phyloP scores from a whole-genome alignment of 2,888 invertebrate species.

The Nomada fabriciana region DNA sequence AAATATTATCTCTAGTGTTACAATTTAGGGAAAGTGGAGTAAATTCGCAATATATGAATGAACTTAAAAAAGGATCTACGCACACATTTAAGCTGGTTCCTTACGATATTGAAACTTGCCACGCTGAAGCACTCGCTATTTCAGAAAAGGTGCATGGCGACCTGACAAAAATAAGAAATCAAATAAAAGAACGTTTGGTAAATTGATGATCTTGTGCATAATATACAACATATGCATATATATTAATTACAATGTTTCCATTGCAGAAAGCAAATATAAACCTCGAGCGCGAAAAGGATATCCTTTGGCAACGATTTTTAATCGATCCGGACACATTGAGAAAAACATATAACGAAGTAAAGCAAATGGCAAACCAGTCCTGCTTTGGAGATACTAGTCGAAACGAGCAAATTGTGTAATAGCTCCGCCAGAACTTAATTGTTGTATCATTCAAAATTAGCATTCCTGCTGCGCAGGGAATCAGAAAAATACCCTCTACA shows the following conservation, averaged over 20 bases:
- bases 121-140: conserved; percentile 65
- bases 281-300: conserved; percentile 75
- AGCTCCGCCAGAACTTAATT: background rate
- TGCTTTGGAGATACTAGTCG: conserved; percentile 46
- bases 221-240: conserved; percentile 6
- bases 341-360: conserved; percentile 34
- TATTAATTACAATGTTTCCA: conserved; percentile 4
- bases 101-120: conserved; percentile 65
- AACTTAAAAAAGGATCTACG: conserved; percentile 74
- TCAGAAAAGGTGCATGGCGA: conserved; percentile 71
- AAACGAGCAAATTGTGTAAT: conserved; percentile 11
- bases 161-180: conserved; percentile 73
- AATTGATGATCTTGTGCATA: background rate
- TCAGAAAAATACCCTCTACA: too few species aligned
- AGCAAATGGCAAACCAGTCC: conserved; percentile 42
- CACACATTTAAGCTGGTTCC: conserved; percentile 73
- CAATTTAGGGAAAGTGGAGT: conserved; percentile 73
- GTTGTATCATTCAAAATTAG: too few species aligned
- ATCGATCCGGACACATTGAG: conserved; percentile 72
- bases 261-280: conserved; percentile 73
- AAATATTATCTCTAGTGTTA: conserved; percentile 16
- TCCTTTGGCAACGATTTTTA: conserved; percentile 82
- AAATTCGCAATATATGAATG: conserved; percentile 66
- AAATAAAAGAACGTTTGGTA: conserved; percentile 79
- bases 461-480: too few species aligned